Evolutionary conservation across 2,797 vertebrate genomes (phyloP).

Genomic region (Anniella stebbinsi): DNA sequence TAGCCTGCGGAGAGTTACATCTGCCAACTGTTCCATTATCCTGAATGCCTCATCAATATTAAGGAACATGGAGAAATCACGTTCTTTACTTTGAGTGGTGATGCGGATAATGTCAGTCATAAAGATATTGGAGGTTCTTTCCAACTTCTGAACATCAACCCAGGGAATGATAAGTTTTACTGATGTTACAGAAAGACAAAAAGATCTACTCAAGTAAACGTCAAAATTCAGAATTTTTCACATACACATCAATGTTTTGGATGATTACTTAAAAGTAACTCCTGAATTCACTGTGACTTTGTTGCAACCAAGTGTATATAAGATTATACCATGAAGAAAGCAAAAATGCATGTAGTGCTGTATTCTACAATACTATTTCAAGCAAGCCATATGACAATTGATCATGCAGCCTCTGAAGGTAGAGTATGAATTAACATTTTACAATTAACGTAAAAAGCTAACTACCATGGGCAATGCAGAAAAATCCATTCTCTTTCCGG

Average conservation of each 20-base stretch:
- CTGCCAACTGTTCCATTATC: slow-evolving; percentile 93
- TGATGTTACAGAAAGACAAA: slow-evolving; percentile 68
- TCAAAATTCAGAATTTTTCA: slow-evolving; percentile 17
- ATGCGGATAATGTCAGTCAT: slow-evolving; percentile 91
- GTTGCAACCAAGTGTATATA: not conserved
- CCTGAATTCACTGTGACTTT: slow-evolving; percentile 7
- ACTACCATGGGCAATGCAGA: not conserved
- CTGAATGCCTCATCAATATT: slow-evolving; percentile 88
- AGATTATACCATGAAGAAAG: not conserved
- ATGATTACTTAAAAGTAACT: not conserved
- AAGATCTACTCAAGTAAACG: not conserved
- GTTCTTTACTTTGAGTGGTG: slow-evolving; percentile 86
- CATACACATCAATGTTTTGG: not conserved
- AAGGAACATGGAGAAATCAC: slow-evolving; percentile 97
- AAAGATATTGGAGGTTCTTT: slow-evolving; percentile 89
- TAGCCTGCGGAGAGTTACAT: slow-evolving; percentile 91
- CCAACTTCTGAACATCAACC: slow-evolving; percentile 92
- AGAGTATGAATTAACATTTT: not conserved
- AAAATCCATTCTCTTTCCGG: not conserved
- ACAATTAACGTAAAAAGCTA: not conserved
- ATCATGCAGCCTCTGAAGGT: not conserved
- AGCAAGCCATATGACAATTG: not conserved
- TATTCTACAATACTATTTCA: not conserved
- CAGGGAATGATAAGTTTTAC: slow-evolving; percentile 94
- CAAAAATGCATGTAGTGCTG: not conserved